Base-by-base conservation (phyloP, 2,113 vertebrate species). In the Pachycephala philippinensis region DNA sequence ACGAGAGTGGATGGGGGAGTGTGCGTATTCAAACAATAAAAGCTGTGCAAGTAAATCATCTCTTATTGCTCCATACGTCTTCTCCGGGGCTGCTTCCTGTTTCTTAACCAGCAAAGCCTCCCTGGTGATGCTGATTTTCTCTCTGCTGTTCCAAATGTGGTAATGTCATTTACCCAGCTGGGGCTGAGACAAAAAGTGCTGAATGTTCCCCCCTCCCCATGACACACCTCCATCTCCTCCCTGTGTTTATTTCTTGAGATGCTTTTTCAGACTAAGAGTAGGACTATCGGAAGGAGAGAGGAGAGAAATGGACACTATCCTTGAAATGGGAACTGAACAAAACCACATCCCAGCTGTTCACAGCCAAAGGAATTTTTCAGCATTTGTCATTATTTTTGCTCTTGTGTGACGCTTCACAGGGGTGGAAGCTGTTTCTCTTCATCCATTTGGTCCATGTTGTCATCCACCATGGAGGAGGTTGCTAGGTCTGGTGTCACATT, bases 11-110 rank as follows among this genome's bases (percentile, higher is more conserved):
- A 70, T 87, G 66, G 61, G 78, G 35, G 61, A 50, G 39, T 49
- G 66, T 50, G 56, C 0, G 0, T 88, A 66, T 87, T 91, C 89
- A 90, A 92, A 94, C 74, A 79, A 65, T 77, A 94, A 94, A 90
- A 88, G 61, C 87, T 60, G 45, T 8, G 27, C 28, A 56, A 89
- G 80, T 90, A 93, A 95, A 95, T 96, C 4, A 93, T 70, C 52
- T 69, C 83, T 90, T 87, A 89, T 24, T 93, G 94, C 78, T 89
- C 84, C 93, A 89, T 69, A 39, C 53, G 71, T 91, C 92, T 95
- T 94, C 69, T 92, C 61, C 0, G 0, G 68, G 57, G 77, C 74
- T 80, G 64, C 47, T 89, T 84, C 54, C 30, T 40, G 17, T 39
- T 91, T 64, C 74, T 83, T 47, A 94, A 71, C 61, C 71, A 80